These are phyloP conservation scores for Silurus lanzhouensis DNA, from an alignment of 2,797 vertebrate genomes.

Conservation along the genomic window DNA sequence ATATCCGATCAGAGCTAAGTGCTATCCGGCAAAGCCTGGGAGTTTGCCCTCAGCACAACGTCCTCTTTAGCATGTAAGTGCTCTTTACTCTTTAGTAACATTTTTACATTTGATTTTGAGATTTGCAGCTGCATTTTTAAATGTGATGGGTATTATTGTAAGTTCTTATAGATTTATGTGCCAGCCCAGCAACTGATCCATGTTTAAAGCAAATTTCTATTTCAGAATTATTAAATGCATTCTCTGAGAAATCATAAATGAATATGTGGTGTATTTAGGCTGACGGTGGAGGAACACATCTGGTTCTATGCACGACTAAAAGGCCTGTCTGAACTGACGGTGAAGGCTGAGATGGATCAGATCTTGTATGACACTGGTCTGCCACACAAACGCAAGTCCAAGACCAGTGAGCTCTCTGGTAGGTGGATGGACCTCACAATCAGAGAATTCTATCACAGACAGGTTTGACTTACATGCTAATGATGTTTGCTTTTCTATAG, in stretches of 20 bases:
- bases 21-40: slow-evolving; percentile 92
- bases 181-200: background rate
- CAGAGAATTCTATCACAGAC: background rate
- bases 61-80: slow-evolving; percentile 89
- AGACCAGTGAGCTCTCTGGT: slow-evolving; percentile 91
- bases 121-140: background rate
- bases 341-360: slow-evolving; percentile 92
- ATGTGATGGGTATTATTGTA: background rate
- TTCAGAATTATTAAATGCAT: background rate
- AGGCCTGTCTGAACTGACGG: slow-evolving; percentile 85
- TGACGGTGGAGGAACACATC: slow-evolving; percentile 98
- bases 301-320: slow-evolving; percentile 98
- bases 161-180: background rate
- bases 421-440: slow-evolving; percentile 42
- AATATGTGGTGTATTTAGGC: slow-evolving; percentile 70
- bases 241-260: background rate
- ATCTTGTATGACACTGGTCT: slow-evolving; percentile 90
- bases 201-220: background rate
- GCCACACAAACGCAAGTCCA: slow-evolving; percentile 88
- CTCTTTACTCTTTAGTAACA: background rate
- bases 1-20: slow-evolving; percentile 90
- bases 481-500: slow-evolving; percentile 63
- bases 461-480: background rate
- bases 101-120: background rate
- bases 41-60: slow-evolving; percentile 97